Conservation (phyloP, 92 coral and sea anemone species). For the Zoanthus solanderi region DNA sequence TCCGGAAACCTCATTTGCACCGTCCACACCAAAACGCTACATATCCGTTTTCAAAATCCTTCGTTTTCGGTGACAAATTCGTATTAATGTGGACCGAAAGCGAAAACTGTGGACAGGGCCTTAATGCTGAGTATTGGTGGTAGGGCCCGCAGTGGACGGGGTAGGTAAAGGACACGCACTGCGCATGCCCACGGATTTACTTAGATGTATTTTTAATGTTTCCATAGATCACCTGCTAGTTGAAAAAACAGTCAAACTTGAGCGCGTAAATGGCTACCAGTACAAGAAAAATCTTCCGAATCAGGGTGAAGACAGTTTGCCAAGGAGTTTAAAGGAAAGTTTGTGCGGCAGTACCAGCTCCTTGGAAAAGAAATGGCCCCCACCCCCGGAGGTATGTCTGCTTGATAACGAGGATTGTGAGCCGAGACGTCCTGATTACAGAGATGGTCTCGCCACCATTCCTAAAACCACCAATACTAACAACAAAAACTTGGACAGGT, state of each 20-base stretch:
- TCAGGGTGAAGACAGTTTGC: conserved; percentile 10
- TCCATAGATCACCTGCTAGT: neutral
- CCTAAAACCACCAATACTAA: conserved; percentile 38
- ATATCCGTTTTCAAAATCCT: too few relatives aligned
- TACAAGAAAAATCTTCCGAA: conserved; percentile 9
- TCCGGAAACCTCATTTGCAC: too few relatives aligned
- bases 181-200: neutral
- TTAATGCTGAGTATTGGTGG: too few relatives aligned
- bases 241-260: conserved; percentile 16
- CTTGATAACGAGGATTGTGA: conserved; percentile 26
- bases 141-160: too few relatives aligned
- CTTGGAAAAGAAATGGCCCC: conserved; percentile 43
- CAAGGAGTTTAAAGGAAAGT: conserved; percentile 30
- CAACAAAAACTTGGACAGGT: conserved; percentile 37
- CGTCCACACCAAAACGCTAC: too few relatives aligned
- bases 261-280: conserved; percentile 40
- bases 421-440: neutral
- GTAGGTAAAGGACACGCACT: neutral
- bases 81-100: too few relatives aligned
- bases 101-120: too few relatives aligned
- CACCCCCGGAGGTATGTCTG: conserved; percentile 31
- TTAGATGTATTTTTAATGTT: neutral
- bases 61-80: too few relatives aligned
- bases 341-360: conserved; percentile 7
- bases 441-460: conserved; percentile 3